Conservation (phyloP, 2,888 invertebrate species). For the Chrysotoxum bicinctum region DNA sequence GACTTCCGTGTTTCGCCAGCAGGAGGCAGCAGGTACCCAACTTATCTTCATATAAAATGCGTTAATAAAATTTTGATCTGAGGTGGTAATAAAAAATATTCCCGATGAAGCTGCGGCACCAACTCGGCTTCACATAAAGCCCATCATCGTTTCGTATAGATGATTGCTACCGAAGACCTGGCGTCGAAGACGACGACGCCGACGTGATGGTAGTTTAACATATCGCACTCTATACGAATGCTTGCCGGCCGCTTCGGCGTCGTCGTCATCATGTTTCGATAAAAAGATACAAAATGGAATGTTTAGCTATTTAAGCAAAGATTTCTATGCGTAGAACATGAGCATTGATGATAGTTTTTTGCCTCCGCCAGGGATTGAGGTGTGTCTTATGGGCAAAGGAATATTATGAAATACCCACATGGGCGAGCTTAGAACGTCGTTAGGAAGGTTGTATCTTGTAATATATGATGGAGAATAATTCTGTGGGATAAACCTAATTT, state of each 20-base stretch:
- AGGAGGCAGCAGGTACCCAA: slow-evolving; percentile 26
- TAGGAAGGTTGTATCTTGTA: not conserved
- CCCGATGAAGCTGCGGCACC: slow-evolving; percentile 4
- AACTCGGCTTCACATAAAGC: not conserved
- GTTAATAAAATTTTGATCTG: slow-evolving; percentile 59
- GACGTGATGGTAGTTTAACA: slow-evolving; percentile 18
- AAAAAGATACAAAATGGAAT: slow-evolving; percentile 20
- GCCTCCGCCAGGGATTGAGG: not conserved
- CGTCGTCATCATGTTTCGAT: not conserved
- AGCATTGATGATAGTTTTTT: slow-evolving; percentile 13
- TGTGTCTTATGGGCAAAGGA: slow-evolving; percentile 1
- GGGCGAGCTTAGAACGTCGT: not conserved
- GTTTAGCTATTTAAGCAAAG: slow-evolving; percentile 42
- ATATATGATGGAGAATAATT: slow-evolving; percentile 30
- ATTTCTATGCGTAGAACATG: slow-evolving; percentile 38
- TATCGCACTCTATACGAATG: slow-evolving; percentile 35
- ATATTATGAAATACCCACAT: not conserved
- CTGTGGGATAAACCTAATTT: not conserved
- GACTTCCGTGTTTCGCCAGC: slow-evolving; percentile 66
- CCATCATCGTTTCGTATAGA: slow-evolving; percentile 19
- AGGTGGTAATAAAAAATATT: slow-evolving; percentile 41
- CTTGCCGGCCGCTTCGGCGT: not conserved
- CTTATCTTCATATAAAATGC: slow-evolving; percentile 13
- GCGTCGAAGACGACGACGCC: not conserved
- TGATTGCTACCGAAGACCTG: slow-evolving; percentile 42